These are phyloP conservation scores for Epizoanthus fatuus DNA, from an alignment of 92 coral and sea anemone genomes.

Conservation along the genomic window DNA sequence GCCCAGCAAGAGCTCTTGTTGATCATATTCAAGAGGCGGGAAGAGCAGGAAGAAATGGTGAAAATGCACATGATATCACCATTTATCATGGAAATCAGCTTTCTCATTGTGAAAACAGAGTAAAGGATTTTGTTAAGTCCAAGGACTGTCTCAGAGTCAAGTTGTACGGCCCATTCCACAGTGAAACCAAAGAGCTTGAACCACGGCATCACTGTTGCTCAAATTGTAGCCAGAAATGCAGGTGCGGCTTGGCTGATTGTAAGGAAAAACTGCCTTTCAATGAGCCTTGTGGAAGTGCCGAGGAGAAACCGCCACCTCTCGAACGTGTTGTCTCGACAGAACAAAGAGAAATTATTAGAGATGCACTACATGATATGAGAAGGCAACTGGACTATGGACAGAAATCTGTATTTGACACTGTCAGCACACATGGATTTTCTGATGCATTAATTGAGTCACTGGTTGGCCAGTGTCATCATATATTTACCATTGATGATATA, in stretches of 20 bases:
- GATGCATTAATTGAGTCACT: neutral
- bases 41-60: slow-evolving; percentile 34
- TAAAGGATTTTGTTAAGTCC: slow-evolving; percentile 32
- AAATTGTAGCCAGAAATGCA: slow-evolving; percentile 19
- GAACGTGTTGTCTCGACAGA: slow-evolving; percentile 12
- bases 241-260: slow-evolving; percentile 7
- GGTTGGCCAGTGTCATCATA: slow-evolving; percentile 10
- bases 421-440: slow-evolving; percentile 15
- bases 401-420: slow-evolving; percentile 6
- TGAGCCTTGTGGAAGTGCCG: slow-evolving; percentile 17
- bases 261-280: slow-evolving; percentile 15
- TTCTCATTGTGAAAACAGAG: slow-evolving; percentile 24
- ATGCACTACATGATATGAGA: slow-evolving; percentile 9
- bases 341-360: neutral
- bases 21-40: slow-evolving; percentile 29
- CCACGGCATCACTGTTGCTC: slow-evolving; percentile 28
- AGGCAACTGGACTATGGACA: slow-evolving; percentile 5
- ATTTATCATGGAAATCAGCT: slow-evolving; percentile 36
- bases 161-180: slow-evolving; percentile 18
- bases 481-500: neutral
- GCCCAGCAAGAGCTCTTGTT: slow-evolving; percentile 15
- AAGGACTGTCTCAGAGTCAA: slow-evolving; percentile 8
- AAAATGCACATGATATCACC: slow-evolving; percentile 26
- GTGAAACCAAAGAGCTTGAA: neutral
- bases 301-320: neutral